A percentile compares a stretch with the other conserved stretches of the same genome.
Evolutionary conservation across 2,888 invertebrate species (phyloP).

Genomic region (Ochropacha duplaris): DNA sequence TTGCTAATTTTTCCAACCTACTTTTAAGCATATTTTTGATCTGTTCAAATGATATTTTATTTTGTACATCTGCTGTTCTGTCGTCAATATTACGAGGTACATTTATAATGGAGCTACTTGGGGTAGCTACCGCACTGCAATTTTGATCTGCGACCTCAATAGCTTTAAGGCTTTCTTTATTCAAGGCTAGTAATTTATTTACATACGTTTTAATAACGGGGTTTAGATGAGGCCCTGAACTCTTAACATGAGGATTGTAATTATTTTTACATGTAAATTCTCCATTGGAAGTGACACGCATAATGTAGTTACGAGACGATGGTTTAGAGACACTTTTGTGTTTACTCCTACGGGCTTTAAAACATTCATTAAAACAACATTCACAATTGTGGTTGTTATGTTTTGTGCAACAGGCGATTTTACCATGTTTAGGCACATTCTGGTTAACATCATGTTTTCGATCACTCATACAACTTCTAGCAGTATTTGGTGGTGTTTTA

Average conservation of each 20-base stretch:
- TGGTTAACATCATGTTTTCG: constrained; percentile 14
- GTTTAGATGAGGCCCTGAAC: constrained; percentile 37
- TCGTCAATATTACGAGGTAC: constrained; percentile 52
- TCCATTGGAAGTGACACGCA: constrained; percentile 17
- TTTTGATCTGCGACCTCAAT: constrained; percentile 70
- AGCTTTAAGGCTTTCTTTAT: constrained; percentile 64
- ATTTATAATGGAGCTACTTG: constrained; percentile 73
- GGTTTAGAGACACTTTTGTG: constrained; percentile 19
- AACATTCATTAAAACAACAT: constrained; percentile 19
- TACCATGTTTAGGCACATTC: constrained; percentile 12
- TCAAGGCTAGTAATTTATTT: constrained; percentile 62
- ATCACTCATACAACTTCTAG: constrained; percentile 27
- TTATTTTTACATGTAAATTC: constrained; percentile 25
- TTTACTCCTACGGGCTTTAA: constrained; percentile 30
- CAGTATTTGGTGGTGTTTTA: constrained; percentile 55
- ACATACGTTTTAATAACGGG: constrained; percentile 70
- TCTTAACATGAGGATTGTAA: constrained; percentile 19
- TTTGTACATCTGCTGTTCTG: constrained; percentile 33
- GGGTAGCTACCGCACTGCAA: constrained; percentile 73
- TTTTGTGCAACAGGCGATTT: constrained; percentile 16
- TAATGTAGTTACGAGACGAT: constrained; percentile 22
- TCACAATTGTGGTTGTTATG: constrained; percentile 30
- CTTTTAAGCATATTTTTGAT: constrained; percentile 57
- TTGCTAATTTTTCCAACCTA: constrained; percentile 41
- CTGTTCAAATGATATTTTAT: constrained; percentile 66